Evolutionary conservation across 2,797 vertebrate species (phyloP), one percentile per base, ranked within the genome.

Genomic region (Fratercula arctica): DNA sequence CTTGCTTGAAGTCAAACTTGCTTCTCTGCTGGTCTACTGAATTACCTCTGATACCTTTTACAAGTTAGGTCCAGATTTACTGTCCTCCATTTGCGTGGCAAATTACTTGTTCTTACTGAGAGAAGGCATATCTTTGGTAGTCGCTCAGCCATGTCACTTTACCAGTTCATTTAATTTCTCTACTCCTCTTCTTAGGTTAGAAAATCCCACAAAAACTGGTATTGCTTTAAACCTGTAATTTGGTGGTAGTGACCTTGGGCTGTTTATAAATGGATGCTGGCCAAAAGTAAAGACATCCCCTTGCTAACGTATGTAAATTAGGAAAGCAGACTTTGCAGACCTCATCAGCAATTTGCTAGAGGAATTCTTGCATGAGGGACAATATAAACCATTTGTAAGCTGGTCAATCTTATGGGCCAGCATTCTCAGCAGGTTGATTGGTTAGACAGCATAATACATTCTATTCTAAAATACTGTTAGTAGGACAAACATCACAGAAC

Each of bases 331-430:
- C 9, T 86, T 85, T 60, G 39, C 15, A 87, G 61, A 57, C 92
- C 63, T 60, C 29, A n/a, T 83, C 29, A 97, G 33, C 48, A 90
- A 83, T 78, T 79, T 95, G 37, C 43, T 80, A 76, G 93, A 91
- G 90, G 35, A 14, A 83, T 18, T 86, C 43, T 61, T 88, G 10
- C 35, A 60, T 74, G 56, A 89, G 57, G 24, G 17, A 78, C 31
- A 57, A 53, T 20, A 68, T 72, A 82, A 93, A 25, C 37, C 50
- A 64, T 77, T 20, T 19, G 23, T 74, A 93, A 80, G 6, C 6
- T 54, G 24, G 9, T 14, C 13, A 48, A 16, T 50, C 21, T 70
- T 46, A 72, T 0, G 1, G n/a, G 7, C 28, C 57, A 68, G 9
- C 15, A 79, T 68, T 82, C 43, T 74, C 28, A 57, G 24, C 18